Evolutionary conservation across 1,140 invertebrate species (phyloP), one percentile per base, ranked within the genome.

Genomic region (Temnothorax curvispinosus): DNA sequence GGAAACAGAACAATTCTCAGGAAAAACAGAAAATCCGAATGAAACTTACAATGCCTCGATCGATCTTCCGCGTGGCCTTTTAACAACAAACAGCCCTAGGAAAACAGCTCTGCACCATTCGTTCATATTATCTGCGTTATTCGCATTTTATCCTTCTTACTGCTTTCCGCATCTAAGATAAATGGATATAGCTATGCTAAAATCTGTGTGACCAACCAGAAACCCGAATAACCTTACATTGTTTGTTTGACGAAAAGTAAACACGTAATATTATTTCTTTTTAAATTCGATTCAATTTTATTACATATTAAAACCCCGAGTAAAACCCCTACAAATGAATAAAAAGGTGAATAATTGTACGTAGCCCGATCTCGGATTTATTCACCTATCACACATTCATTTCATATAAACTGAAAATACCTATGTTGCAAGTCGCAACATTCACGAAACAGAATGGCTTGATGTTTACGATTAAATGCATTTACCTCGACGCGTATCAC

Each of bases 11-110:
- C 41, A 47, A 82, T 81, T 15, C 21, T 41, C 64, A 54, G 3
- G 41, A 84, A 60, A 84, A 74, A 60, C 41, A 74, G 41, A 74
- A 38, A 75, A 74, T 84, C 54, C 44, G 41, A 32, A 82, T 72
- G 15, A 60, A 6, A 84, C n/a, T 84, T 84, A 60, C 65, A 74
- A 74, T 47, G 32, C n/a, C 54, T 60, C 44, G 69, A 84, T 84
- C 69, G 69, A 84, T 75, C 41, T 84, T 74, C 44, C 69, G 41
- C 69, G 41, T 32, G 27, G 41, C 44, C 9, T 38, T 82, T 84
- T 60, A 84, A 84, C 38, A 35, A 44, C 69, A 41, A 71, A 81
- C 21, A 71, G 8, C 13, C 27, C 41, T 58, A 35, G 27, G 69
- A 44, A 38, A 41, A 35, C 11, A 18, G 27, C 5, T 7, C 13